A percentile compares a stretch with the other conserved stretches of the same genome.
These are phyloP conservation scores for Aleadryas rufinucha DNA, from an alignment of 2,113 vertebrate species.

Conservation along the genomic window DNA sequence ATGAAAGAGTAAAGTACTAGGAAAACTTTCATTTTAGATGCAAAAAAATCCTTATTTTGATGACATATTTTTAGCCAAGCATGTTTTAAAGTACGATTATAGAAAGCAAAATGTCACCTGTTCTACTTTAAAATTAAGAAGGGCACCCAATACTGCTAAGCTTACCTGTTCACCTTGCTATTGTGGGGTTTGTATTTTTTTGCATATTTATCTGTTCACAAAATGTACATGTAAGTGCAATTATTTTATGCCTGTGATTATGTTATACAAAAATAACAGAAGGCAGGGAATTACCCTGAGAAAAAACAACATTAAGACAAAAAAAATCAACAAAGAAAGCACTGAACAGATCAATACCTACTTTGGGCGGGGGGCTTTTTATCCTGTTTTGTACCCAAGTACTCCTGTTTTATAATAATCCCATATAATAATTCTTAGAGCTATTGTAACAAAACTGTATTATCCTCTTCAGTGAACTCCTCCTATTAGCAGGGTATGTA, in stretches of 20 bases:
- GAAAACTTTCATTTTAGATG: not conserved
- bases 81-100: not conserved
- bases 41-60: not conserved
- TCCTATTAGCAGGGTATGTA: not conserved
- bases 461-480: not conserved
- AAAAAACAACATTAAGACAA: not conserved
- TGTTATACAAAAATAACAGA: not conserved
- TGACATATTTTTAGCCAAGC: conserved; percentile 26
- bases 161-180: not conserved
- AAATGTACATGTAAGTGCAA: not conserved
- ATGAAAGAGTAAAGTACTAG: not conserved
- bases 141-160: not conserved
- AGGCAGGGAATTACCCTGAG: conserved; percentile 19
- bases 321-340: not conserved
- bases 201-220: not conserved
- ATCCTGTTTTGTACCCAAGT: not conserved
- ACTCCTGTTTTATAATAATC: not conserved
- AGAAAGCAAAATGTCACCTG: not conserved
- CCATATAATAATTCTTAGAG: not conserved
- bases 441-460: not conserved
- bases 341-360: not conserved
- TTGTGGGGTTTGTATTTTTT: not conserved
- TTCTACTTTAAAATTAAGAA: not conserved
- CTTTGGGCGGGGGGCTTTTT: not conserved
- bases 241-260: not conserved